Percentiles rank a stretch among this genome's conserved stretches.
Evolutionary conservation across 2,797 vertebrate genomes (phyloP).

Genomic region (Coreius guichenoti): DNA sequence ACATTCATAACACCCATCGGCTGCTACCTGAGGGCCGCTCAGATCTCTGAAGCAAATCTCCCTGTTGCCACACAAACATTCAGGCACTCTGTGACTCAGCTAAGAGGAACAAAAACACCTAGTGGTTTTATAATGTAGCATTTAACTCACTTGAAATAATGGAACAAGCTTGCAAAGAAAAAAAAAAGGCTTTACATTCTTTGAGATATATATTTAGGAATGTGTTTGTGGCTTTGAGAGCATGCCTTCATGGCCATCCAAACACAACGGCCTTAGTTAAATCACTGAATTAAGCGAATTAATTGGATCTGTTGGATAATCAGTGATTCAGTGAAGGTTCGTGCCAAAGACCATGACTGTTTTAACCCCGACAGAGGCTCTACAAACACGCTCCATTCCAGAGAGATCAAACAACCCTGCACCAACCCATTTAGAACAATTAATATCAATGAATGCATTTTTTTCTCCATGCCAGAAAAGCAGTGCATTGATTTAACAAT

Average conservation of each 20-base stretch:
- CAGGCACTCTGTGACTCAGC: conserved; percentile 23
- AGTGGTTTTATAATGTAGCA: conserved; percentile 26
- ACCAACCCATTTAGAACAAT: conserved; percentile 36
- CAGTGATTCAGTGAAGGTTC: conserved; percentile 46
- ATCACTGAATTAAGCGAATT: conserved; percentile 55
- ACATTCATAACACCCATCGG: conserved; percentile 47
- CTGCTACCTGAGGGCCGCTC: conserved; percentile 39
- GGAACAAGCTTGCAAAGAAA: conserved; percentile 12
- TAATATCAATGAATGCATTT: conserved; percentile 21
- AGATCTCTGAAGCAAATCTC: conserved; percentile 26
- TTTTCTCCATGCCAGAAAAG: conserved; percentile 1
- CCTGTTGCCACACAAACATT: conserved; percentile 23
- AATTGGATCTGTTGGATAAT: conserved; percentile 61
- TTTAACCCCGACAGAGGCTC: conserved; percentile 27
- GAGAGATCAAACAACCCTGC: conserved; percentile 31
- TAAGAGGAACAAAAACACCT: conserved; percentile 30
- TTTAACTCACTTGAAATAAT: conserved; percentile 19
- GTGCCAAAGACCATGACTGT: conserved; percentile 44
- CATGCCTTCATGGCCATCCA: background rate
- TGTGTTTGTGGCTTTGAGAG: conserved; percentile 11
- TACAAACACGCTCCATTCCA: conserved; percentile 48
- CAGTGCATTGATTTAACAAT: conserved; percentile 32
- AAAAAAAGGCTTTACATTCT: conserved; percentile 16
- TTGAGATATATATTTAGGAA: background rate
- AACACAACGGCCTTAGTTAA: conserved; percentile 45